A percentile compares a stretch with the other conserved stretches of the same genome.
Evolutionary conservation across 1,140 invertebrate genomes (phyloP).

Genomic region (Lucilia cuprina): DNA sequence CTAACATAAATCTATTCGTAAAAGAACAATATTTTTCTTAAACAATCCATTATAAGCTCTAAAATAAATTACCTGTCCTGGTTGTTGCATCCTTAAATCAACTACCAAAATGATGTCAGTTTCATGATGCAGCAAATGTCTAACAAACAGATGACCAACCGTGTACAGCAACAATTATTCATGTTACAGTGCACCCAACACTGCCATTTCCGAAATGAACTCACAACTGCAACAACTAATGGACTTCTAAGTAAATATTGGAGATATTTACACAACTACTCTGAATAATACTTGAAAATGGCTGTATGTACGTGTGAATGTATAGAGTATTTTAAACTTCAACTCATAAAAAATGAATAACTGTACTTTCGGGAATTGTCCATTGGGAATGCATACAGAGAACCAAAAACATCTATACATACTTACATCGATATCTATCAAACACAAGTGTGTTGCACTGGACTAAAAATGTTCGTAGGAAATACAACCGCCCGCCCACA

Average conservation of each 20-base stretch:
- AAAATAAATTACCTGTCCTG: background rate
- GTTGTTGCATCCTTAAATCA: background rate
- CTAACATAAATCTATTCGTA: too few species aligned
- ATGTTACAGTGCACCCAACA: background rate
- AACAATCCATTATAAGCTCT: background rate
- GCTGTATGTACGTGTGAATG: background rate
- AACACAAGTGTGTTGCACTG: background rate
- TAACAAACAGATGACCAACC: background rate
- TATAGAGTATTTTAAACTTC: background rate
- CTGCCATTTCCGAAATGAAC: too few species aligned
- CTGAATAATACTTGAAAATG: background rate
- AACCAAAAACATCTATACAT: background rate
- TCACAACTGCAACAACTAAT: too few species aligned
- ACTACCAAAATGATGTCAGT: background rate
- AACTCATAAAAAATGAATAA: constrained; percentile 34
- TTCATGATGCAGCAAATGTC: background rate
- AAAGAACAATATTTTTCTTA: background rate
- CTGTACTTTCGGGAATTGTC: constrained; percentile 24
- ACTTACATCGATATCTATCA: background rate
- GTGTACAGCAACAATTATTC: background rate
- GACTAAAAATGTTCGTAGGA: background rate
- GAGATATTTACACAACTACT: background rate
- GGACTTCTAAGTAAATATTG: background rate
- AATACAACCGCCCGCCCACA: background rate
- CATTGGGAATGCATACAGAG: background rate